phyloP scores from a whole-genome alignment of 2,888 invertebrate genomes.

The Hirtodrosophila trivittata region DNA sequence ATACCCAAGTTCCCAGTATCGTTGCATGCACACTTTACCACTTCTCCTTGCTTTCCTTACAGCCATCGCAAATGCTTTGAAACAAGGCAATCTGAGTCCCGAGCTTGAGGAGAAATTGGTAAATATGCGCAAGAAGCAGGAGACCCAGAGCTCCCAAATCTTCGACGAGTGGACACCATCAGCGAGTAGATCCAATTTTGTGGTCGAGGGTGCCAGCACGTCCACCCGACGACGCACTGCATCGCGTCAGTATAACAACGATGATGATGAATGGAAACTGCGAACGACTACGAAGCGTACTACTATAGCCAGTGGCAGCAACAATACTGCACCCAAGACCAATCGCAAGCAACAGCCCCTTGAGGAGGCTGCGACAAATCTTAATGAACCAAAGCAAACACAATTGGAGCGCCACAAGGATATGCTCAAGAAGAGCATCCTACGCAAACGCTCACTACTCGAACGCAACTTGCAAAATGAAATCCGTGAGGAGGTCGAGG shows the following conservation, averaged over 20 bases:
- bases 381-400: conserved; percentile 85
- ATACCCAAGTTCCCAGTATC: no score
- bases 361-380: conserved; percentile 33
- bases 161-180: conserved; percentile 52
- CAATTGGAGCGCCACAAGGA: conserved; percentile 92
- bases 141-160: conserved; percentile 85
- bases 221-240: conserved; percentile 41
- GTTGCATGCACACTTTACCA: no score
- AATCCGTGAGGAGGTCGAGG: conserved; percentile 91
- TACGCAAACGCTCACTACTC: conserved; percentile 93
- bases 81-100: conserved; percentile 95
- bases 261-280: conserved; percentile 67
- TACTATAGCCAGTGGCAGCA: not conserved
- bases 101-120: conserved; percentile 96
- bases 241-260: conserved; percentile 38
- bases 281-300: conserved; percentile 49
- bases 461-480: conserved; percentile 95
- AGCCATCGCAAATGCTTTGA: conserved; percentile 95
- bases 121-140: conserved; percentile 93
- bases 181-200: conserved; percentile 18
- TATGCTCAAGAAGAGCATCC: conserved; percentile 95
- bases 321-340: conserved; percentile 39
- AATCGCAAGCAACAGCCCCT: conserved; percentile 38
- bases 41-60: not conserved
- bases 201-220: conserved; percentile 32